Evolutionary conservation across 2,888 invertebrate species (phyloP), one percentile per base, ranked within the genome.

Genomic region (Mimas tiliae): DNA sequence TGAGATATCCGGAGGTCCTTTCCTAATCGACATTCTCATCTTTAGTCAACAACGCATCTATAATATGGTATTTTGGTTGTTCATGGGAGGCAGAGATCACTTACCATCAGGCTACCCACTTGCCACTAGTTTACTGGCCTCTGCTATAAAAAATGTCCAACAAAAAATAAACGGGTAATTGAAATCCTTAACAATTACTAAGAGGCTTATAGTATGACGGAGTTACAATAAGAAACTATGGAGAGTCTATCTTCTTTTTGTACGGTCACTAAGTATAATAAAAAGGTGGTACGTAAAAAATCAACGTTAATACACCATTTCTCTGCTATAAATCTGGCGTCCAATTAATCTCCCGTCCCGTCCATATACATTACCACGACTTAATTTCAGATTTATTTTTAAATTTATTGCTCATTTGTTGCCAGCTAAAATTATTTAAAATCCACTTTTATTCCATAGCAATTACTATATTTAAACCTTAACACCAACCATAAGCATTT

Each of bases 261-360:
- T 58, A 63, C 47, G 33, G 38, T 34, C 50, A 50, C 33, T 16
- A 34, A 64, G 19, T 64, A 14, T 45, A 45, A 45, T 14, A 64
- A 63, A 63, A 63, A 63, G 48, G 50, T 51, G 6, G 51, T 63
- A 69, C 68, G 68, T 72, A 66, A 72, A 58, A 58, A 76, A 79
- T 72, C 73, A 74, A 70, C 69, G 70, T 77, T 76, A 73, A 72
- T 66, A 74, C 76, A 72, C 72, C 67, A 75, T 69, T 74, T 70
- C 63, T 68, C 66, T 63, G 63, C 70, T 70, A 78, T 83, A 82
- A 84, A 83, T 84, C 74, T 74, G 67, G 53, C 70, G 69, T 68
- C 77, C 79, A 80, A 84, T 83, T 81, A 82, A 84, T 84, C 75
- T 74, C 65, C 69, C 72, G 78, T 78, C 81, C 74, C 71, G 75